These are phyloP conservation scores for Osmerus mordax DNA, from an alignment of 2,113 vertebrate genomes.

Conservation along the genomic window DNA sequence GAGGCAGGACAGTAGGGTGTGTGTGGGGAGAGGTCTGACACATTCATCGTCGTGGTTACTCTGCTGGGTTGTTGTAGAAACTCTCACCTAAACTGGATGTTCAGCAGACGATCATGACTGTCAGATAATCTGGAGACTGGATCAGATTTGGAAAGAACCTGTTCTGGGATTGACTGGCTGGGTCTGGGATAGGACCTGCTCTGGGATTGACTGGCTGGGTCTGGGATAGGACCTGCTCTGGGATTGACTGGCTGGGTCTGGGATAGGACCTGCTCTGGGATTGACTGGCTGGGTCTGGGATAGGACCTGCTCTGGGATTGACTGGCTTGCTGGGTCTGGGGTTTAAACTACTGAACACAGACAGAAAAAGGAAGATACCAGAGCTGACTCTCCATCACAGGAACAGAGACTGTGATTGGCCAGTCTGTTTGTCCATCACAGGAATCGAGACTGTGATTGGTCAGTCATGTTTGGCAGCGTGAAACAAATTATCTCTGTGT, in stretches of 20 bases:
- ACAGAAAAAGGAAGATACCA: not conserved
- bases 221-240: not conserved
- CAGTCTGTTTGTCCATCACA: not conserved
- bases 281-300: not conserved
- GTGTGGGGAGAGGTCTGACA: not conserved
- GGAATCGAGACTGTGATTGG: slow-evolving; percentile 10
- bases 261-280: not conserved
- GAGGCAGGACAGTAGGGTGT: not conserved
- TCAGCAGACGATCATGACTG: not conserved
- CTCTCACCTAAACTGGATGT: not conserved
- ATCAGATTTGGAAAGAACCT: not conserved
- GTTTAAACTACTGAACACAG: not conserved
- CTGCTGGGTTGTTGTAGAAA: not conserved
- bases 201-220: not conserved
- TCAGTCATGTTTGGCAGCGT: slow-evolving; percentile 45
- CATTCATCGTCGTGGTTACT: not conserved
- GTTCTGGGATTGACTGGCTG: not conserved
- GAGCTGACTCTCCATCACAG: not conserved
- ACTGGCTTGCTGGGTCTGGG: not conserved
- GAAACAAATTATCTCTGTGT: slow-evolving; percentile 50
- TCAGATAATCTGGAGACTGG: not conserved
- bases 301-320: not conserved
- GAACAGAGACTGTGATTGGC: not conserved
- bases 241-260: not conserved
- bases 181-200: not conserved